Evolutionary conservation across 2,888 invertebrate species (phyloP).

Genomic region (Macrosiphum euphorbiae): DNA sequence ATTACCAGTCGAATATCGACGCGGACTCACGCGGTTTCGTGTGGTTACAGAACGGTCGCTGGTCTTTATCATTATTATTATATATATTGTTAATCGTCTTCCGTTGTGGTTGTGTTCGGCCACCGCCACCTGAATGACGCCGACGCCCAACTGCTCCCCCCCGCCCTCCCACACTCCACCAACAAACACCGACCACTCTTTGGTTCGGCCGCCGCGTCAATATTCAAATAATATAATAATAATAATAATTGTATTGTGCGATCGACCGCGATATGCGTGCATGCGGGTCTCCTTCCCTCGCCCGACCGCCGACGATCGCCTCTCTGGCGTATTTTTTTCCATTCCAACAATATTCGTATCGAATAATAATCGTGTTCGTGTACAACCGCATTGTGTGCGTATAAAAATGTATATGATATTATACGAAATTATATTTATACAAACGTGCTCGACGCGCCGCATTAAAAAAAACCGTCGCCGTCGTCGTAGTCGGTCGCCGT

Average conservation of each 20-base stretch:
- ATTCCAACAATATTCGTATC: conserved; percentile 21
- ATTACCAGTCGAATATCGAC: not conserved
- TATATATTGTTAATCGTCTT: not conserved
- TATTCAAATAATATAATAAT: conserved; percentile 38
- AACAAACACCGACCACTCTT: not conserved
- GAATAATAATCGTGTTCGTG: conserved; percentile 24
- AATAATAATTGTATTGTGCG: conserved; percentile 21
- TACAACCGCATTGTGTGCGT: not conserved
- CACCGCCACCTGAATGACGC: not conserved
- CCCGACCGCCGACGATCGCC: not conserved
- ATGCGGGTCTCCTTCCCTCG: not conserved
- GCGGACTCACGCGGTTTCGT: not conserved
- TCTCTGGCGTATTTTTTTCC: not conserved
- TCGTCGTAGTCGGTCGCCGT: not conserved
- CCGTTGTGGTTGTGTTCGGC: not conserved
- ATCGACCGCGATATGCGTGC: conserved; percentile 30
- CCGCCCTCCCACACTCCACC: not conserved
- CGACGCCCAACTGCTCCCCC: not conserved
- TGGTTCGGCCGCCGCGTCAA: conserved; percentile 17
- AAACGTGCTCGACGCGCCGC: not conserved
- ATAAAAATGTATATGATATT: not conserved
- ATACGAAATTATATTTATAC: not conserved
- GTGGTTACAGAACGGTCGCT: not conserved
- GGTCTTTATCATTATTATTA: not conserved
- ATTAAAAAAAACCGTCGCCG: not conserved